Base-by-base conservation (phyloP, 2,797 vertebrate species). In the Sternarchorhynchus goeldii region DNA sequence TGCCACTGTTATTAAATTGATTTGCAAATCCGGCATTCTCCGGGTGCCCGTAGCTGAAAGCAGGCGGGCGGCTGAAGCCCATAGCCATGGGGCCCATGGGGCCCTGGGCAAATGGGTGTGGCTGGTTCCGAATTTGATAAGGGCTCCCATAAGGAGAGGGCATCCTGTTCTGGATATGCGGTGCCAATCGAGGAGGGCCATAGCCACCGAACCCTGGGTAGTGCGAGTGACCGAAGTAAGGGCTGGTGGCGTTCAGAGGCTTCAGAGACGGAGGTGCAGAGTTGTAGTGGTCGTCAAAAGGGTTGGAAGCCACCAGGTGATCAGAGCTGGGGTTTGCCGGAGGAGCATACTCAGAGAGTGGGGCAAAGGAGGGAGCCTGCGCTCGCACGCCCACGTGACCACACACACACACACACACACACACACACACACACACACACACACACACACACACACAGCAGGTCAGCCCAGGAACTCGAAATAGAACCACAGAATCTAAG, bases 201-300 rank as follows among this genome's bases (percentile, higher is more conserved):
- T 94, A 95, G 56, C 90, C 87, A 71, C 91, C 88, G 78, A 93
- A 90, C 72, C 91, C 91, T 32, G 92, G 86, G 84, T 93, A 93
- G 55, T 89, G 90, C 55, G 92, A 90, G 60, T 84, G 89, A 76
- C 86, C 85, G 59, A 94, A 92, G 77, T 94, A 94, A 0, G 90
- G 89, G 80, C 87, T 93, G 81, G 89, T 88, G 8, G 89, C 79
- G 84, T 92, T 85, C 66, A 92, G 82, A 0, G 93, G 91, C 84
- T 93, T 95, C 74, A 93, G 92, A 72, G 93, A 92, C 60, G 90
- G 78, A 0, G 90, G 85, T 64, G 93, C 79, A 0, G 90, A 84
- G 75, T 84, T 92, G 86, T 94, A 95, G 88, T 90, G 91, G 89
- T 96, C 95, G 81, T 95, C 95, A 86, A 96, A 96, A 0, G 94